Evolutionary conservation across 2,888 invertebrate species (phyloP), one percentile per base, ranked within the genome.

Genomic region (Allacma fusca): DNA sequence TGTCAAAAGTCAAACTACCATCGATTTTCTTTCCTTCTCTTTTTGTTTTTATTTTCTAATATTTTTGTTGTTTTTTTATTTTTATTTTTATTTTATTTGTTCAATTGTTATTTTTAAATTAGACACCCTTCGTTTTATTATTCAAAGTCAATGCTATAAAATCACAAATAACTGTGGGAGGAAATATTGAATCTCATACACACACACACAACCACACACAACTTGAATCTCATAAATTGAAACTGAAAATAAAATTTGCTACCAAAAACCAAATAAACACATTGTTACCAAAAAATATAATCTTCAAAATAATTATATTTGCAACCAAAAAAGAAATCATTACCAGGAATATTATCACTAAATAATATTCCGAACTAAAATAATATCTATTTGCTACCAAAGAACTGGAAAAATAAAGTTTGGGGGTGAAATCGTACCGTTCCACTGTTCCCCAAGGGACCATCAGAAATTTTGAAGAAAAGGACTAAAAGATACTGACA

Each of bases 1-100:
- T 70, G 69, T 70, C 69, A 70, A 70, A 68, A 70, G 26, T 70
- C 69, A 70, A 70, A 23, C 24, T 40, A 43, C 13, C 50, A 44
- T 50, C 50, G 26, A 70, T 70, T 50, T 50, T 70, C 70, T 43
- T 44, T 68, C 19, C 43, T n/a, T 40, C 23, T 1, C 24, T 23
- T 16, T 50, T 5, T 50, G 19, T 12, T 50, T 12, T 50, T 50
- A 12, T 50, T 50, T 50, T 50, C 2, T 50, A 9, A 9, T 50
- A 50, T 13, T 50, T 50, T 50, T 50, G 50, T 50, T 50, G 5
- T 50, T 50, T 50, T 50, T 50, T 50, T 19, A 67, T 13, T 29
- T 29, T 67, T 67, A 67, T 29, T 64, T 24, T 23, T 24, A 67
- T 67, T 34, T 64, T 7, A 24, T 26, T 9, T 64, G 24, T 64